A percentile compares a stretch with the other conserved stretches of the same genome.
phyloP scores from a whole-genome alignment of 2,888 invertebrate genomes.

The Thymelicus sylvestris region DNA sequence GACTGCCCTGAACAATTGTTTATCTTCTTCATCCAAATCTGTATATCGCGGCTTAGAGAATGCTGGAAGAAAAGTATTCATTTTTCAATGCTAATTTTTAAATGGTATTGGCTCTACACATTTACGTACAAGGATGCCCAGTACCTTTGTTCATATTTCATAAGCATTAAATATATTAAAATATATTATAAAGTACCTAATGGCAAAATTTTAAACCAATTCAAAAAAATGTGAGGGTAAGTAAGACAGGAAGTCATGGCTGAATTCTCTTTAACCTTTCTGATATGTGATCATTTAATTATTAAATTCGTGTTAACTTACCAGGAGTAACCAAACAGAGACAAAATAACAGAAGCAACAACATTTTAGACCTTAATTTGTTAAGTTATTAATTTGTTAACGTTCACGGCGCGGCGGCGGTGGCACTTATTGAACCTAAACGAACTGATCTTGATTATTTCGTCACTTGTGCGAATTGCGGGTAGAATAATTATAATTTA shows the following conservation, averaged over 20 bases:
- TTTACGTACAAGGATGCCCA: no score
- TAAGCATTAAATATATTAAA: no score
- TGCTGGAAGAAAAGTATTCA: slow-evolving; percentile 47
- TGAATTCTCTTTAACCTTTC: background rate
- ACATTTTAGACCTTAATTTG: slow-evolving; percentile 41
- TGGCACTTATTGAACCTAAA: background rate
- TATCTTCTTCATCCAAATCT: slow-evolving; percentile 72
- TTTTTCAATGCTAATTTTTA: no score
- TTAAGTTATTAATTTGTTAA: background rate
- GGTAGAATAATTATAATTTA: background rate
- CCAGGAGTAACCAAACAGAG: slow-evolving; percentile 50
- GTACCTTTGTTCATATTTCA: no score
- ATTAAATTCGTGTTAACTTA: slow-evolving; percentile 41
- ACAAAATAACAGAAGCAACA: slow-evolving; percentile 46
- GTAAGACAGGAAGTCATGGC: background rate
- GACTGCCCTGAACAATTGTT: slow-evolving; percentile 68
- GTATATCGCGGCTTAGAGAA: slow-evolving; percentile 59
- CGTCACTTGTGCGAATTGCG: background rate
- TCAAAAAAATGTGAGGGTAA: background rate
- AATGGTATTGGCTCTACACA: no score
- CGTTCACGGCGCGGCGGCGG: background rate
- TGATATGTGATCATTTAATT: background rate
- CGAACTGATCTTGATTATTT: background rate
- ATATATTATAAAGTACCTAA: no score
- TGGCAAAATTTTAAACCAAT: no score